A percentile compares a stretch with the other conserved stretches of the same genome.
Evolutionary conservation across 2,888 invertebrate species (phyloP).

Genomic region (Hybos culiciformis): DNA sequence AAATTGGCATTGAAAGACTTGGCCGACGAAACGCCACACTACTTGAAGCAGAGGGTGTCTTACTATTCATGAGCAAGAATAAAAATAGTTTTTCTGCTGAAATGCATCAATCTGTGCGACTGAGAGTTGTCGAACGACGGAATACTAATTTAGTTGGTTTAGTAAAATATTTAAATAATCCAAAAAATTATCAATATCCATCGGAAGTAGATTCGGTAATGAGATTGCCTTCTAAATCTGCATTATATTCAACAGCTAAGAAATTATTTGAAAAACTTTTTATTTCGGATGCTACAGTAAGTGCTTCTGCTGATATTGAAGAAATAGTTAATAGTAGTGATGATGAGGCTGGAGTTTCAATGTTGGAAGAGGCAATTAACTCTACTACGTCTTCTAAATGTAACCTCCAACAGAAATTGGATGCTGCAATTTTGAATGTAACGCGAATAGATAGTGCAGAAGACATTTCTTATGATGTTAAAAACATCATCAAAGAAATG

Average conservation of each 20-base stretch:
- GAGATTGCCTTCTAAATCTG: background rate
- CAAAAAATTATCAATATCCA: background rate
- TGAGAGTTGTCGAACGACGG: background rate
- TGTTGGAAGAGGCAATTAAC: background rate
- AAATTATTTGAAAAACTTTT: background rate
- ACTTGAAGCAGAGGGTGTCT: background rate
- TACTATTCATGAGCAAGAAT: background rate
- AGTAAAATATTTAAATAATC: background rate
- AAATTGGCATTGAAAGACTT: conserved; percentile 1
- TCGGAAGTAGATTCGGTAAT: background rate
- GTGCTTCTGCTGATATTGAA: background rate
- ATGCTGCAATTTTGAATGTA: background rate
- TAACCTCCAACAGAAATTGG: background rate
- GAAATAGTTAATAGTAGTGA: background rate
- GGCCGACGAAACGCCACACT: background rate
- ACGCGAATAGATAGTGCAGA: background rate
- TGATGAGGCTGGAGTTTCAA: background rate
- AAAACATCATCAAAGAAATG: background rate
- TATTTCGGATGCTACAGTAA: background rate
- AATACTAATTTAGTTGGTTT: background rate
- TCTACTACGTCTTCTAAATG: background rate
- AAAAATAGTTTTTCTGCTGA: background rate
- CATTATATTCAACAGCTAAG: background rate
- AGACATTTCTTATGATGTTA: background rate
- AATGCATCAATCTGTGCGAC: background rate